Evolutionary conservation across 2,888 invertebrate genomes (phyloP).

Genomic region (Scaptomyza cyrtandrae): DNA sequence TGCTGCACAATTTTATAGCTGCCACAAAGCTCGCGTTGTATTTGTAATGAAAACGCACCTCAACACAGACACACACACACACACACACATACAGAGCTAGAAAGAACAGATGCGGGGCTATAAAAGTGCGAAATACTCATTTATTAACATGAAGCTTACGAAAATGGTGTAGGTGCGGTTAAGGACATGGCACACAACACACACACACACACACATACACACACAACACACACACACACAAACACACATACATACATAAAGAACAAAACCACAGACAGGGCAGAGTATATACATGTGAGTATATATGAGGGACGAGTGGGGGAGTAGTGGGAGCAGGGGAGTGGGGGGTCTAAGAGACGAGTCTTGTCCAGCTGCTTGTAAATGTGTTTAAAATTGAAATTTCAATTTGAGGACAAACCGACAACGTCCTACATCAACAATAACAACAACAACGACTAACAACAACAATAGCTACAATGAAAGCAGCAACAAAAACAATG

Average conservation of each 20-base stretch:
- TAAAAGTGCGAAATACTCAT: conserved; percentile 69
- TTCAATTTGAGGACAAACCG: conserved; percentile 61
- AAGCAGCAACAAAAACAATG: conserved; percentile 41
- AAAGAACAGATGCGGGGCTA: conserved; percentile 39
- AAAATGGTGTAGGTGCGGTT: conserved; percentile 66
- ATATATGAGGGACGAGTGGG: too few relatives aligned
- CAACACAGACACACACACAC: conserved; percentile 27
- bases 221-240: conserved; percentile 13
- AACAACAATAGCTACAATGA: conserved; percentile 12
- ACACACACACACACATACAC: conserved; percentile 20
- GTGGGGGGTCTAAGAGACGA: conserved; percentile 8
- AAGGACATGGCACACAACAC: conserved; percentile 41
- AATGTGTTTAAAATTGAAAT: conserved; percentile 69
- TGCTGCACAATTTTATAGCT: conserved; percentile 65
- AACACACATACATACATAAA: conserved; percentile 13
- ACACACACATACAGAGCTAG: conserved; percentile 5
- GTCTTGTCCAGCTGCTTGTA: conserved; percentile 58
- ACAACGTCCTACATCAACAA: conserved; percentile 40
- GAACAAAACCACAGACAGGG: conserved; percentile 32
- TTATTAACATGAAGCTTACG: conserved; percentile 70
- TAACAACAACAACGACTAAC: conserved; percentile 22
- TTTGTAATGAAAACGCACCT: conserved; percentile 63
- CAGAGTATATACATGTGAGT: too few relatives aligned
- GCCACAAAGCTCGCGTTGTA: conserved; percentile 53
- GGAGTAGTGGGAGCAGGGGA: too few relatives aligned